Evolutionary conservation across 2,888 invertebrate genomes (phyloP).

Genomic region (Philonicus albiceps): DNA sequence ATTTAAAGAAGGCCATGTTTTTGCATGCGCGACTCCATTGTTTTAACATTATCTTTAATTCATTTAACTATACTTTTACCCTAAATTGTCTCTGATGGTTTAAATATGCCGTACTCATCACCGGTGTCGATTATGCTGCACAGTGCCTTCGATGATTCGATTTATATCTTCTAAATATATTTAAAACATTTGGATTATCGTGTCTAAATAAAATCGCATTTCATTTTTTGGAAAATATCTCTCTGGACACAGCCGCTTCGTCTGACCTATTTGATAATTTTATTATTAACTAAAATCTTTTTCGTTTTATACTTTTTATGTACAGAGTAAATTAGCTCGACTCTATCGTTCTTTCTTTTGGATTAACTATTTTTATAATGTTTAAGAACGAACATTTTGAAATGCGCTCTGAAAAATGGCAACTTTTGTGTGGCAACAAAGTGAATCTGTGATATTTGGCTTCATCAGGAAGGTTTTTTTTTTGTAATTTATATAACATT

Average conservation of each 20-base stretch:
- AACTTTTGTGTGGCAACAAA: neutral
- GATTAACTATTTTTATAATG: neutral
- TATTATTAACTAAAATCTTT: neutral
- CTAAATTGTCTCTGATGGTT: slow-evolving; percentile 7
- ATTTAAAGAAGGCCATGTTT: neutral
- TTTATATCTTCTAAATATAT: neutral
- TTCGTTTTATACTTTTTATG: neutral
- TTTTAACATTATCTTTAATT: neutral
- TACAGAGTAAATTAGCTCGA: neutral
- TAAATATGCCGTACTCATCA: neutral
- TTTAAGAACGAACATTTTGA: neutral
- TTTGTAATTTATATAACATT: neutral
- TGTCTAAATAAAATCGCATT: neutral
- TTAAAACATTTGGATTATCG: neutral
- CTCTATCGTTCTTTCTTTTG: neutral
- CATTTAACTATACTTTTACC: neutral
- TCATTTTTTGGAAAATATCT: slow-evolving; percentile 16
- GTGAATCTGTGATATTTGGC: neutral
- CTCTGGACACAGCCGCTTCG: slow-evolving; percentile 31
- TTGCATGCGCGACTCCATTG: neutral
- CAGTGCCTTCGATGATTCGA: neutral
- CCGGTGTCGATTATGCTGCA: neutral
- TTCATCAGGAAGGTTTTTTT: neutral
- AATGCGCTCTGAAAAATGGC: neutral
- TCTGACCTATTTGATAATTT: slow-evolving; percentile 6